Evolutionary conservation across 1,140 invertebrate genomes (phyloP), one percentile per base, ranked within the genome.

Genomic region (Drosophila pachea): DNA sequence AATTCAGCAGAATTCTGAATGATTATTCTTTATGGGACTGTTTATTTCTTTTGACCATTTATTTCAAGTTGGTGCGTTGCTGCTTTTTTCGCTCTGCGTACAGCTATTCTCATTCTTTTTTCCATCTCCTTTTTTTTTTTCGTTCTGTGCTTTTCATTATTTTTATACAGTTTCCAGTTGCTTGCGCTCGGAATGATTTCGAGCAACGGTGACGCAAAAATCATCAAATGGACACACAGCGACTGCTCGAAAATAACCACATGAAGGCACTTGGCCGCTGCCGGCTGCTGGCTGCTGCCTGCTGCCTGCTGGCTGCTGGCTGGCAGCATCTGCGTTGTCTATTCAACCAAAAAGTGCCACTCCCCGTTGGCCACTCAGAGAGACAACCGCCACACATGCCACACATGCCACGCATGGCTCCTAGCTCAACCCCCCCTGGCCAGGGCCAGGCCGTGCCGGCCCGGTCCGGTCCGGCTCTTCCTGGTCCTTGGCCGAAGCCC

Each of bases 21-120:
- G 87, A 88, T 88, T 88, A 88, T 88, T 88, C 87, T 88, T 88
- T 88, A 88, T 88, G 87, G 87, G 87, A 88, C 87, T 88, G 87
- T 88, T 88, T 88, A 88, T 88, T 88, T 88, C 87, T 88, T 83
- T 87, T 87, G 87, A 88, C 87, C 87, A 88, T 88, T 88, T 88
- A 88, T 88, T 88, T 88, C 87, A 87, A 83, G 83, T 88, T 88
- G 77, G 54, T 74, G 68, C 63, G 68, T 73, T 36, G 62, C 61
- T 65, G 22, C 12, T 31, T 45, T 31, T 63, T 12, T 47, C 43
- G 12, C 40, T 43, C 40, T 43, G 40, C 40, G 40, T 16, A 43
- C 40, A 43, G 40, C 40, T 47, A 45, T 38, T 38, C 22, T 38
- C 5, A 38, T 22, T 29, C 12, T 42, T 16, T 61, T 11, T 43